Conservation (phyloP, 2,113 vertebrate species). For the Melanerpes formicivorus region DNA sequence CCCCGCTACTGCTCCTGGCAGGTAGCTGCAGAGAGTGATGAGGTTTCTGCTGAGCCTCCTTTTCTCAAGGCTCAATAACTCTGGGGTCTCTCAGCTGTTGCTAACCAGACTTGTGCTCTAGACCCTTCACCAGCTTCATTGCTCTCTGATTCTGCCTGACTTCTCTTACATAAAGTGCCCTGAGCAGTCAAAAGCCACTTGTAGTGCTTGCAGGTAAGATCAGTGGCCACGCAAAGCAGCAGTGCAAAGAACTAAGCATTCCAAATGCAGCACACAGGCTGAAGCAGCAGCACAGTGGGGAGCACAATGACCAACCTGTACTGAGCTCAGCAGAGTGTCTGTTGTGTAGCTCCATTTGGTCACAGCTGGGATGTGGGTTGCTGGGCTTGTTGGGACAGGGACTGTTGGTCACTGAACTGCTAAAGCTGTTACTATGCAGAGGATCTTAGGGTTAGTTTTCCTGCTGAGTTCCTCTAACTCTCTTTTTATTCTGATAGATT, state of each 20-base stretch:
- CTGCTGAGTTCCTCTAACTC: background rate
- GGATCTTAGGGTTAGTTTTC: background rate
- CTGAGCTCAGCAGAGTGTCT: background rate
- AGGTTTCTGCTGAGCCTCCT: background rate
- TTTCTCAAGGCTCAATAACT: background rate
- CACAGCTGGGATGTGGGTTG: background rate
- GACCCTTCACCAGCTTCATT: background rate
- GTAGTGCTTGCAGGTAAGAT: background rate
- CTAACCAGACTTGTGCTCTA: background rate
- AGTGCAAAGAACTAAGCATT: background rate
- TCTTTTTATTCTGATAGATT: background rate
- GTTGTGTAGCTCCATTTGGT: background rate
- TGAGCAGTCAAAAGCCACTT: background rate
- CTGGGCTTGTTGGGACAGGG: background rate
- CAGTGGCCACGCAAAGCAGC: background rate
- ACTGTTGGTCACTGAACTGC: background rate
- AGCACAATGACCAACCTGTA: accelerated
- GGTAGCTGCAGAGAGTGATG: accelerated
- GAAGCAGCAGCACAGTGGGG: background rate
- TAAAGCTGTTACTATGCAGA: background rate
- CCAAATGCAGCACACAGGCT: background rate
- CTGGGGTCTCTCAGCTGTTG: background rate
- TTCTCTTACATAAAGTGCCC: background rate
- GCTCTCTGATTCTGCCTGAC: background rate
- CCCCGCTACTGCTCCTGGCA: accelerated